These are phyloP conservation scores for Ceyx erithaca DNA, from an alignment of 2,797 vertebrate species.

Conservation along the genomic window DNA sequence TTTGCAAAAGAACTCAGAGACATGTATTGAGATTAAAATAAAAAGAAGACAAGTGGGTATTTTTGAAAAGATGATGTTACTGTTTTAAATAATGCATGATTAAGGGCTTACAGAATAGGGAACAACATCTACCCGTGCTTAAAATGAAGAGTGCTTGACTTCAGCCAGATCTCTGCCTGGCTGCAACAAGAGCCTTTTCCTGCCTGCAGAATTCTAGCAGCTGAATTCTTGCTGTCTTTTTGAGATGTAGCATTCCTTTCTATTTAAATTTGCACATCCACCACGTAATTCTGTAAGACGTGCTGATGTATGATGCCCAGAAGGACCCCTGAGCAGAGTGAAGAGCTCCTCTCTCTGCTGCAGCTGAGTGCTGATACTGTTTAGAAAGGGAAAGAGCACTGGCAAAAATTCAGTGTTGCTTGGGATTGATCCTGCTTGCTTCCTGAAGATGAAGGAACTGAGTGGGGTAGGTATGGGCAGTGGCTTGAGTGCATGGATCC, in stretches of 20 bases:
- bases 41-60: not conserved
- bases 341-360: conserved; percentile 7
- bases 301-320: conserved; percentile 14
- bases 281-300: conserved; percentile 4
- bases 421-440: not conserved
- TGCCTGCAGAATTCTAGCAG: not conserved
- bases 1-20: conserved; percentile 22
- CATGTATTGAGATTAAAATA: not conserved
- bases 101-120: not conserved
- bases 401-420: not conserved
- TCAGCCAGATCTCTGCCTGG: conserved; percentile 1
- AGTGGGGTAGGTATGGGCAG: not conserved
- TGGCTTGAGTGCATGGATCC: not conserved
- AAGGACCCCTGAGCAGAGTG: conserved; percentile 24
- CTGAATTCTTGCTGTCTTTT: not conserved
- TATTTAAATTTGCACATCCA: conserved; percentile 30
- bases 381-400: not conserved
- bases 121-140: conserved; percentile 7
- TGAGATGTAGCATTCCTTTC: not conserved
- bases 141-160: conserved; percentile 43
- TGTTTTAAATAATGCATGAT: conserved; percentile 13
- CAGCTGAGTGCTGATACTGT: conserved; percentile 14
- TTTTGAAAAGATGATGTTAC: conserved; percentile 34
- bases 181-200: not conserved
- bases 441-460: not conserved